Percentiles rank a stretch among this genome's conserved stretches.
Evolutionary conservation across 2,797 vertebrate genomes (phyloP).

Genomic region (Hephaestus fuliginosus): DNA sequence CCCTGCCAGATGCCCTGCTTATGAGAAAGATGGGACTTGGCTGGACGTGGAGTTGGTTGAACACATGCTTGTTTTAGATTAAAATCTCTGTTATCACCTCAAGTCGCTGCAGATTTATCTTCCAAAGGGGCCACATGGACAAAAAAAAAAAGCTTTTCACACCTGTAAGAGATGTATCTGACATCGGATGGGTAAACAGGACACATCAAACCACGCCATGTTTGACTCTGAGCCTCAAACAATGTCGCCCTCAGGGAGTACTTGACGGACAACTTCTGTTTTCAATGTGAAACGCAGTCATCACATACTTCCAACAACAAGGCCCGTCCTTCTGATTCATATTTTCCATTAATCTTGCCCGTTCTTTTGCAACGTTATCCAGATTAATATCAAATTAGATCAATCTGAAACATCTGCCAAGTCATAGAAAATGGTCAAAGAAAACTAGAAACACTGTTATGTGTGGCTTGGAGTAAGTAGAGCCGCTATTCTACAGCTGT

Average conservation of each 20-base stretch:
- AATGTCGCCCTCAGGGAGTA: constrained; percentile 1
- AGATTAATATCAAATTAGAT: constrained; percentile 55
- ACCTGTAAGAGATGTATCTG: constrained; percentile 44
- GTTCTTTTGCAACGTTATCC: constrained; percentile 17
- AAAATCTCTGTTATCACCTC: constrained; percentile 39
- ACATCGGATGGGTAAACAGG: constrained; percentile 31
- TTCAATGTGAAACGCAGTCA: constrained; percentile 24
- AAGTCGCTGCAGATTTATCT: constrained; percentile 24
- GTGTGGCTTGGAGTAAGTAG: constrained; percentile 8
- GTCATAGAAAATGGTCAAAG: constrained; percentile 8
- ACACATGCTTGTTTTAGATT: constrained; percentile 43
- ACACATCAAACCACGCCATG: constrained; percentile 4
- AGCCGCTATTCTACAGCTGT: not conserved
- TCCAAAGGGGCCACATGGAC: constrained; percentile 1
- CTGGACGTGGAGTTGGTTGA: constrained; percentile 6
- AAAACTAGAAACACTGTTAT: not conserved
- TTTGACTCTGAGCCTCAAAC: constrained; percentile 29
- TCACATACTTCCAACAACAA: constrained; percentile 28
- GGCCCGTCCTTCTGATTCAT: constrained; percentile 41
- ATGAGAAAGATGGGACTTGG: constrained; percentile 30
- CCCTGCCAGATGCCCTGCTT: constrained; percentile 48
- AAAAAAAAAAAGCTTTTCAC: constrained; percentile 24
- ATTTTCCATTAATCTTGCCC: constrained; percentile 58
- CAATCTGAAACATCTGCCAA: constrained; percentile 52
- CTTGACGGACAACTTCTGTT: constrained; percentile 20